Percentiles rank a stretch among this genome's conserved stretches.
Conservation (phyloP, 2,797 vertebrate genomes). For the Chaenodraco wilsoni region DNA sequence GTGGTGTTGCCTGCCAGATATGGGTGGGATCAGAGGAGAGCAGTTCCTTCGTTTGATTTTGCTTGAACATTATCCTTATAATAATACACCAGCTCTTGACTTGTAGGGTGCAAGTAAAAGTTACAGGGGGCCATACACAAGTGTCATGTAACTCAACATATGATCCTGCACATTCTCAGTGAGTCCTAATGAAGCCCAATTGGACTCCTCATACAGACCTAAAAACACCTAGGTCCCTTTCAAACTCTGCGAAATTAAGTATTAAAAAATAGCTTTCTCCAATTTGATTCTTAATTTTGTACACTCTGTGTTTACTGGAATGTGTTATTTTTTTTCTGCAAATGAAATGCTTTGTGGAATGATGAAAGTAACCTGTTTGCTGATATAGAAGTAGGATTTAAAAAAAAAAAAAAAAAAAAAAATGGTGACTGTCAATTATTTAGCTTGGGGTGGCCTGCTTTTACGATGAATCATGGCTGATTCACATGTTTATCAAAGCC, state of each 20-base stretch:
- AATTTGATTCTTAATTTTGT: not conserved
- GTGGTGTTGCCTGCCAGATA: constrained; percentile 53
- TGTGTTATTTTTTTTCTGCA: constrained; percentile 20
- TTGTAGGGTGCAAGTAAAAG: constrained; percentile 28
- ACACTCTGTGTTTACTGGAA: not conserved
- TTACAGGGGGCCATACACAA: constrained; percentile 7
- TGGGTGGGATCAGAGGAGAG: constrained; percentile 51
- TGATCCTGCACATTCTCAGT: constrained; percentile 48
- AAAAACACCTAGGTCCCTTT: constrained; percentile 14
- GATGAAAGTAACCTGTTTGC: constrained; percentile 41
- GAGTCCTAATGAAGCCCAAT: constrained; percentile 46
- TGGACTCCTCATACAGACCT: constrained; percentile 35
- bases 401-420: constrained; percentile 38
- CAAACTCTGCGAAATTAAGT: constrained; percentile 23
- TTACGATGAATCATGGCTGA: constrained; percentile 69
- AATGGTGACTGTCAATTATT: constrained; percentile 49
- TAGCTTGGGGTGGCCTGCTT: constrained; percentile 57
- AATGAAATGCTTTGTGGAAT: constrained; percentile 8
- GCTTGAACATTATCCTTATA: not conserved
- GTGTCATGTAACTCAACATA: constrained; percentile 40
- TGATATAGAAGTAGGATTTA: constrained; percentile 44
- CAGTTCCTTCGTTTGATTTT: constrained; percentile 43
- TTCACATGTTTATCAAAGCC: constrained; percentile 55
- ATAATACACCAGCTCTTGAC: not conserved
- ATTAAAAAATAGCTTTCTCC: not conserved